Evolutionary conservation across 2,888 invertebrate genomes (phyloP).

Genomic region (Pardosa pseudoannulata): DNA sequence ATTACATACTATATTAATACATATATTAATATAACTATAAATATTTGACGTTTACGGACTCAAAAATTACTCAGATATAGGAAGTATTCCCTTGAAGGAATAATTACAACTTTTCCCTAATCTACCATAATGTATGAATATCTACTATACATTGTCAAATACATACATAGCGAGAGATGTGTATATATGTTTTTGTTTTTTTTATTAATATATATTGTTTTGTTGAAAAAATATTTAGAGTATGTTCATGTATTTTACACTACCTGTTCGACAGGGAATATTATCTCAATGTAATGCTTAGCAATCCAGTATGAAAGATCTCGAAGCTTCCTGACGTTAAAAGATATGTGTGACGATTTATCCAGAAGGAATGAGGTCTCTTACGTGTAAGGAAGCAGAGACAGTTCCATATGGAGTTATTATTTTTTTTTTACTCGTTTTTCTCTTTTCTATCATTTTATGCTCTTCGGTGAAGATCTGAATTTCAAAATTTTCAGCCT

Average conservation of each 20-base stretch:
- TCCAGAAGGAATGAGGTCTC: slow-evolving; percentile 49
- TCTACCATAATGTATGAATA: too few relatives aligned
- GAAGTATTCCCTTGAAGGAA: too few relatives aligned
- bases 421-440: slow-evolving; percentile 33
- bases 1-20: too few relatives aligned
- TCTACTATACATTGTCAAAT: too few relatives aligned
- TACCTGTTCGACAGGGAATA: slow-evolving; percentile 60
- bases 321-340: slow-evolving; percentile 45
- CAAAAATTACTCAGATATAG: too few relatives aligned
- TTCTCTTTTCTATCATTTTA: slow-evolving; percentile 21
- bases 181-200: too few relatives aligned
- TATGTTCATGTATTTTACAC: slow-evolving; percentile 16
- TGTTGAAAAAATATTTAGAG: too few relatives aligned
- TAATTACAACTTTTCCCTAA: too few relatives aligned
- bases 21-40: too few relatives aligned
- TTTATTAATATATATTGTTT: too few relatives aligned
- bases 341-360: slow-evolving; percentile 70
- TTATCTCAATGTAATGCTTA: slow-evolving; percentile 52
- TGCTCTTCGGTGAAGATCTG: slow-evolving; percentile 45
- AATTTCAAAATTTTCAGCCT: slow-evolving; percentile 67
- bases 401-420: slow-evolving; percentile 56
- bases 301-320: slow-evolving; percentile 25
- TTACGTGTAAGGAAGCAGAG: slow-evolving; percentile 30
- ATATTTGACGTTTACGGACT: too few relatives aligned
- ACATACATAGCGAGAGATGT: too few relatives aligned